Conservation (phyloP, 92 coral and sea anemone species). For the Actinostola sp. region DNA sequence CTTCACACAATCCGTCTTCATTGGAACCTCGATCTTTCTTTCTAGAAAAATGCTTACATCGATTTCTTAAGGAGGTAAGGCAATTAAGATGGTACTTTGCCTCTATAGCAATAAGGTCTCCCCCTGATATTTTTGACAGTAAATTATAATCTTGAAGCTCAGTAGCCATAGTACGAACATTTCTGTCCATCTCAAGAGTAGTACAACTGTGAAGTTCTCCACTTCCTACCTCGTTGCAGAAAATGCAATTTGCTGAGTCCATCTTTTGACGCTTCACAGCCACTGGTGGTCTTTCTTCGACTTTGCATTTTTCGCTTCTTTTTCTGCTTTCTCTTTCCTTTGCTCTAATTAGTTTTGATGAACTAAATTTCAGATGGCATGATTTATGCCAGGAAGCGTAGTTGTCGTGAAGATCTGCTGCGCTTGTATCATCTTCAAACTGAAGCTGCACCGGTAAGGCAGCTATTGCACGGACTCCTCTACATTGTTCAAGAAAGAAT, state of each 20-base stretch:
- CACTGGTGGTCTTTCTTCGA: background rate
- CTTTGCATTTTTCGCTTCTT: background rate
- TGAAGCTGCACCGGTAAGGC: no score
- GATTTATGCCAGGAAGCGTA: conserved; percentile 44
- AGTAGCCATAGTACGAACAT: conserved; percentile 22
- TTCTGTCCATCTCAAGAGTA: conserved; percentile 24
- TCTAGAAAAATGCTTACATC: conserved; percentile 5
- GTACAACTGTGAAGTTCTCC: conserved; percentile 32
- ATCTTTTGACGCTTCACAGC: background rate
- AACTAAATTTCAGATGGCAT: conserved; percentile 32
- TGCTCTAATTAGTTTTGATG: conserved; percentile 16
- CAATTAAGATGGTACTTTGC: conserved; percentile 35
- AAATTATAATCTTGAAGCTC: conserved; percentile 19
- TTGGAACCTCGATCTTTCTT: background rate
- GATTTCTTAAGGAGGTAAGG: conserved; percentile 19
- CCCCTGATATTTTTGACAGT: conserved; percentile 19
- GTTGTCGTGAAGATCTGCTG: no score
- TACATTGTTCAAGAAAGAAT: no score
- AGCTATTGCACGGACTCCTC: no score
- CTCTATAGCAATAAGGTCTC: conserved; percentile 41
- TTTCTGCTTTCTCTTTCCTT: background rate
- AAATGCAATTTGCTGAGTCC: conserved; percentile 9
- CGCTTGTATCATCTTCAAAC: no score
- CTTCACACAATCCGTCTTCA: conserved; percentile 7
- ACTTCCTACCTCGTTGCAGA: conserved; percentile 8